These are phyloP conservation scores for Agrilus mali DNA, from an alignment of 2,888 invertebrate genomes.

Conservation along the genomic window DNA sequence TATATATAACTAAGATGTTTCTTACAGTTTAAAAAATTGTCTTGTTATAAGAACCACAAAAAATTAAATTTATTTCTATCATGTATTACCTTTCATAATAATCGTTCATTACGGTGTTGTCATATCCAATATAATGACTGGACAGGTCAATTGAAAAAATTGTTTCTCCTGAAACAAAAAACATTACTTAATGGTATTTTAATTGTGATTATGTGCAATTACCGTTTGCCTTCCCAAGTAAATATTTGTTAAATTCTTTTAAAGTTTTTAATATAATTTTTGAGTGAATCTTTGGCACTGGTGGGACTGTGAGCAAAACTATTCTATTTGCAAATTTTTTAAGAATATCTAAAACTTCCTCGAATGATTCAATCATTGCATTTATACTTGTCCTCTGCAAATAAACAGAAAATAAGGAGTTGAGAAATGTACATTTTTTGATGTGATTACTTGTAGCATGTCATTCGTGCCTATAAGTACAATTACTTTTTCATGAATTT, in stretches of 20 bases:
- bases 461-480: constrained; percentile 10
- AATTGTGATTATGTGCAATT: not conserved
- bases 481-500: constrained; percentile 6
- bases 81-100: constrained; percentile 8
- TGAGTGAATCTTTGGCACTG: constrained; percentile 1
- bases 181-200: not conserved
- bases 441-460: constrained; percentile 6
- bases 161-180: not conserved
- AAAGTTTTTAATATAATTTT: not conserved
- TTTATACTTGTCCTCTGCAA: constrained; percentile 1
- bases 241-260: constrained; percentile 2
- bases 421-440: not conserved
- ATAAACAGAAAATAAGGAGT: not conserved
- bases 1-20: too few species aligned
- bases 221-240: constrained; percentile 1
- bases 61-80: too few species aligned
- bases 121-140: constrained; percentile 5
- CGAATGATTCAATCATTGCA: not conserved
- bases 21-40: too few species aligned
- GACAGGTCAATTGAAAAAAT: constrained; percentile 6
- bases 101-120: constrained; percentile 1
- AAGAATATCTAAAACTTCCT: constrained; percentile 2
- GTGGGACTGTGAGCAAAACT: constrained; percentile 9
- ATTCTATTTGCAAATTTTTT: constrained; percentile 1
- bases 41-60: too few species aligned